Conservation (phyloP, 2,797 vertebrate genomes). For the Momotus momota region DNA sequence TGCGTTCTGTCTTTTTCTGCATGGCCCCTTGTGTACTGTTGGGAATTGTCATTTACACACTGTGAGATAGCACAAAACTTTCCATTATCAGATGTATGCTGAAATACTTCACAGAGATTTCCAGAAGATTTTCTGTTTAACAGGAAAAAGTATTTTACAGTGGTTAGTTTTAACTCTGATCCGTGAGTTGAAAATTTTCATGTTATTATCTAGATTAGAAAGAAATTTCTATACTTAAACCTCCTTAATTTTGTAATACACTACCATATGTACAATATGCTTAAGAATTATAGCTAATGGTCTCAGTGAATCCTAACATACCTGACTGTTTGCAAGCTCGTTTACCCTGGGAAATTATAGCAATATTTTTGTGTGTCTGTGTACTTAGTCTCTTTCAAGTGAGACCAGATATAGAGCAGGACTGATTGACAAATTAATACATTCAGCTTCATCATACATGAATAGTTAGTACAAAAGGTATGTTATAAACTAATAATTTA, state of each 20-base stretch:
- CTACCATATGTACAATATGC: conserved; percentile 32
- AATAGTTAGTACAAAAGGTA: conserved; percentile 67
- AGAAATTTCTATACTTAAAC: conserved; percentile 44
- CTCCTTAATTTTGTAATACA: conserved; percentile 18
- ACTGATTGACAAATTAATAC: conserved; percentile 74
- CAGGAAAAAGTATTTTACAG: not conserved
- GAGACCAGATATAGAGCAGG: conserved; percentile 50
- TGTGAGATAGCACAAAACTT: not conserved
- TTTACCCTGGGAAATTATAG: conserved; percentile 47
- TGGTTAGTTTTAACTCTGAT: not conserved
- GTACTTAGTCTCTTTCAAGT: conserved; percentile 52
- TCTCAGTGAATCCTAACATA: conserved; percentile 60
- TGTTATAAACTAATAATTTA: conserved; percentile 66
- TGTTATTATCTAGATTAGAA: conserved; percentile 21
- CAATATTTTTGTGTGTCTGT: not conserved
- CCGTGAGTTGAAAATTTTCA: not conserved
- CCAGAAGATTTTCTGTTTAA: not conserved
- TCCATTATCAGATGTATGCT: not conserved
- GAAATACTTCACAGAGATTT: not conserved
- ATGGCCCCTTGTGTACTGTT: fast-evolving
- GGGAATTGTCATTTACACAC: not conserved
- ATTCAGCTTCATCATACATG: conserved; percentile 55
- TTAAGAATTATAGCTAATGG: conserved; percentile 43
- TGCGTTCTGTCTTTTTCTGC: not conserved
- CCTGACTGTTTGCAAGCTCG: conserved; percentile 60